phyloP scores from a whole-genome alignment of 2,888 invertebrate genomes.

The Chironomus riparius region DNA sequence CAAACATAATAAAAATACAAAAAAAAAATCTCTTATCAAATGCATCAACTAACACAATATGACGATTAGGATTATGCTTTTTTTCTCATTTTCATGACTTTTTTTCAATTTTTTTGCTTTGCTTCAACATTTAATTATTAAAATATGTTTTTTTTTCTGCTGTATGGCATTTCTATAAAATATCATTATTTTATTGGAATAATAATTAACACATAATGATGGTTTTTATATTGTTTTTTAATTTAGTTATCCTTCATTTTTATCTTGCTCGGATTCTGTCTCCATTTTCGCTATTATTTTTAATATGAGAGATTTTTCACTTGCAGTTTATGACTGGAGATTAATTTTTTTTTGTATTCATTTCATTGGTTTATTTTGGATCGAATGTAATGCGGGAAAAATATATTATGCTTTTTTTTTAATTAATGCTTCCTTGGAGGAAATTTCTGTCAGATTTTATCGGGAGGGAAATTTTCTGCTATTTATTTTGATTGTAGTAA shows the following conservation, averaged over 20 bases:
- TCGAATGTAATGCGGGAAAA: too few species aligned
- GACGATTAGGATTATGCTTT: conserved; percentile 12
- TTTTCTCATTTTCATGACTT: not conserved
- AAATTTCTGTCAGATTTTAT: too few species aligned
- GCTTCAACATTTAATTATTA: conserved; percentile 17
- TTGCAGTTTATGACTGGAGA: too few species aligned
- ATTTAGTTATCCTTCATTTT: not conserved
- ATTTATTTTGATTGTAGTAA: too few species aligned
- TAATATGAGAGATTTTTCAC: too few species aligned
- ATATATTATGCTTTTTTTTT: too few species aligned
- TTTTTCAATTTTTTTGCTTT: not conserved
- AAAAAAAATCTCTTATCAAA: not conserved
- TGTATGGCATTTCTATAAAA: not conserved
- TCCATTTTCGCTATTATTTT: too few species aligned
- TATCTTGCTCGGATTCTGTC: too few species aligned
- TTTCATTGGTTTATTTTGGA: too few species aligned
- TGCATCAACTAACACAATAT: conserved; percentile 16
- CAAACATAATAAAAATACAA: conserved; percentile 8
- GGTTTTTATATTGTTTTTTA: not conserved
- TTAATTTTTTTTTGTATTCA: too few species aligned
- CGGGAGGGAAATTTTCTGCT: too few species aligned
- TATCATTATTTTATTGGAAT: not conserved
- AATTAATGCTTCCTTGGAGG: too few species aligned
- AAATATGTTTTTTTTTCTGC: conserved; percentile 1
- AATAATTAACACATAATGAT: conserved; percentile 10